Evolutionary conservation across 2,888 invertebrate genomes (phyloP), one percentile per base, ranked within the genome.

Genomic region (Agriopis aurantiaria): DNA sequence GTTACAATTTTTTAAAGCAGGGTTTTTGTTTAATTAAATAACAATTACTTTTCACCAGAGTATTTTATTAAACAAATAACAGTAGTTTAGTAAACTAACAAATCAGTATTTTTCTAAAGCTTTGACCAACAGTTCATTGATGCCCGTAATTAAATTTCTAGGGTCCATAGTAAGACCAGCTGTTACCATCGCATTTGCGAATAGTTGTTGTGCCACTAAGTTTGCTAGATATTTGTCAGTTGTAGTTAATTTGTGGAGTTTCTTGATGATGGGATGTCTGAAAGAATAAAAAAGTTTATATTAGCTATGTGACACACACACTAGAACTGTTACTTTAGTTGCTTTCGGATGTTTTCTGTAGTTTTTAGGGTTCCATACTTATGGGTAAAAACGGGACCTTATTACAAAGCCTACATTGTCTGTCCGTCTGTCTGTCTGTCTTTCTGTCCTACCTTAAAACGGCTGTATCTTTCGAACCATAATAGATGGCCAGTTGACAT

Each of bases 151-250:
- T 75, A 99, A 95, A 71, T 96, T 96, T 75, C 98, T 95, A 0
- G 99, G 97, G 93, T 99, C 99, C 86, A 98, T 97, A 0, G 99
- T 96, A 45, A 99, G 95, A 10, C 99, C 99, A 51, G 99, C 99
- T 6, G 97, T 97, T 10, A 99, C 98, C 98, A 99, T 98, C 0
- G 99, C 98, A 88, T 99, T 99, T 68, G 97, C 96, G 88, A 99
- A 99, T 51, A 99, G 88, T 95, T 99, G 99, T 85, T 98, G 96
- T 0, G 97, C 96, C 9, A 99, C 94, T 80, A 99, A 95, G 77
- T 96, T 96, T 0, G 98, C 99, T 70, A 99, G 91, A 78, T 97
- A 96, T 45, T 96, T 96, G 90, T 99, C 97, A 40, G 94, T 95
- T 23, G 95, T 95, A 69, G 96, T 96, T 69, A 99, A 91, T 79